Evolutionary conservation across 2,888 invertebrate genomes (phyloP).

Genomic region (Dryobotodes eremita): DNA sequence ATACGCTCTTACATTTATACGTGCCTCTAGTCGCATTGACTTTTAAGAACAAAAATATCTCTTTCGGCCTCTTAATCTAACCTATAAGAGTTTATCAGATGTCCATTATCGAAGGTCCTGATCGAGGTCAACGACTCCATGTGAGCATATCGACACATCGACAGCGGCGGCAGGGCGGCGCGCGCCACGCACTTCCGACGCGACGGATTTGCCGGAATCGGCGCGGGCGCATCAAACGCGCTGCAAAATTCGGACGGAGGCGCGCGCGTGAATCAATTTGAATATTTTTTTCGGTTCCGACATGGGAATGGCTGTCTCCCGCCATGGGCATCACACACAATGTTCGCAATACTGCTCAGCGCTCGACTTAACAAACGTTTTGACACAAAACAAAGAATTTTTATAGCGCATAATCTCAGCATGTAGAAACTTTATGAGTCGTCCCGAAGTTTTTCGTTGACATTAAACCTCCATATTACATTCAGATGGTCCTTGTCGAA

Average conservation of each 20-base stretch:
- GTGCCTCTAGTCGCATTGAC: conserved; percentile 27
- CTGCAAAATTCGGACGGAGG: conserved; percentile 89
- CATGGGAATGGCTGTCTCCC: conserved; percentile 85
- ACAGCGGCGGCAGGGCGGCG: conserved; percentile 81
- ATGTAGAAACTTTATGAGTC: conserved; percentile 76
- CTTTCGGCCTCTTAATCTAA: conserved; percentile 80
- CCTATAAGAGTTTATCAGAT: conserved; percentile 82
- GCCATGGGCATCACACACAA: conserved; percentile 72
- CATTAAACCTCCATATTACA: conserved; percentile 82
- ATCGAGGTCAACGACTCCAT: conserved; percentile 88
- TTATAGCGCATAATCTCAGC: conserved; percentile 86
- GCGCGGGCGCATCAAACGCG: conserved; percentile 90
- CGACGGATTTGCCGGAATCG: conserved; percentile 91
- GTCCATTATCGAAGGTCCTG: conserved; percentile 84
- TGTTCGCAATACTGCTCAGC: conserved; percentile 69
- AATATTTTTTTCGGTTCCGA: conserved; percentile 88
- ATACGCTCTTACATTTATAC: conserved; percentile 5
- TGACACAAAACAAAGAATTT: conserved; percentile 80
- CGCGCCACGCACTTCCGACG: conserved; percentile 90
- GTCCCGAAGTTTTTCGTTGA: conserved; percentile 73
- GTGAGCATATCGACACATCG: conserved; percentile 88
- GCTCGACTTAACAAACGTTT: conserved; percentile 61
- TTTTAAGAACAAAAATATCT: conserved; percentile 62
- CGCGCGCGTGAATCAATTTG: conserved; percentile 90
- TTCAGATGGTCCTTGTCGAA: conserved; percentile 76